Evolutionary conservation across 1,140 invertebrate species (phyloP), one percentile per base, ranked within the genome.

Genomic region (Pteromalus puparum): DNA sequence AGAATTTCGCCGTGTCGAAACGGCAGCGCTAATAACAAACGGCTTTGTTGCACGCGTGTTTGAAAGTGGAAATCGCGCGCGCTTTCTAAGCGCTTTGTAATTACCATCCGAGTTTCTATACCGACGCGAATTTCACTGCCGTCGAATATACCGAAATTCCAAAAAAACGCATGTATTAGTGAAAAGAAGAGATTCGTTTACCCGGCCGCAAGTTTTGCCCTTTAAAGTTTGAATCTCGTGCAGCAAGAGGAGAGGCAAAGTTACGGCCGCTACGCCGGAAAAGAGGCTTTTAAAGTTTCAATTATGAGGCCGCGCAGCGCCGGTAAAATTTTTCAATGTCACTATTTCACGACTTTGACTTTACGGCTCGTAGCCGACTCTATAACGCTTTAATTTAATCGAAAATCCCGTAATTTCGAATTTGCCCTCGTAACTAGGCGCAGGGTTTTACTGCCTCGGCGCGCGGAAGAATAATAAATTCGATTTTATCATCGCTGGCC

Each of bases 211-310:
- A 82, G 46, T 75, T 82, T 65, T 65, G 15, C 21, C 81, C 81
- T 82, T 82, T 24, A 82, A 82, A 65, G 46, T 75, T 82, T 15
- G 53, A 75, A 74, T 75, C 48, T 82, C 48, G 18, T n/a, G n/a
- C n/a, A 12, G 21, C 0, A 1, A 24, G 7, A 61, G 79, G 15
- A 53, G 79, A 72, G 42, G 42, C 28, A 48, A 74, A 53, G 48
- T 28, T 61, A 76, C 42, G 38, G 53, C 67, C 67, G 73, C 61
- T 65, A 6, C 74, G 10, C 6, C 24, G 34, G 73, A 48, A 76
- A 77, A 83, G 74, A 48, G 81, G 34, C 81, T 76, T 76, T 76
- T 76, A 83, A 83, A 76, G 7, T 83, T 83, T 76, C 81, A 77
- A 83, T 83, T 83, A 83, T 68, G 70, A 75, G n/a, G 53, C 46